phyloP scores from a whole-genome alignment of 30 jellyfish, hydroid and myxozoan species.

The Chironex yamaguchii region DNA sequence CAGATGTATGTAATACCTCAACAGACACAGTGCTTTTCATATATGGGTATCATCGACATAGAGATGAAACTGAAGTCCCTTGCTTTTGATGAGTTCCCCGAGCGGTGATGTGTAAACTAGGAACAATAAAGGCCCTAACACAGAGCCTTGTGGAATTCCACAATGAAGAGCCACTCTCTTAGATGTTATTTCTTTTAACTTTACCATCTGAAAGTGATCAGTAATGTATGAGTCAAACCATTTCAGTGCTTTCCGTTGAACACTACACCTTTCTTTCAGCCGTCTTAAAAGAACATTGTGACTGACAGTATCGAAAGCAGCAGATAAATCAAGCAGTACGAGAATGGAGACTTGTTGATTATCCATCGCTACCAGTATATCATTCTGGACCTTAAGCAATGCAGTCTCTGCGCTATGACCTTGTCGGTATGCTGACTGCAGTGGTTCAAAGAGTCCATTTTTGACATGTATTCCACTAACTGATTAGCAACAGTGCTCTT shows the following conservation, averaged over 20 bases:
- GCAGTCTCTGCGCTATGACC: conserved; percentile 73
- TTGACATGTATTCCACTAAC: conserved; percentile 59
- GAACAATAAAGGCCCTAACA: conserved; percentile 43
- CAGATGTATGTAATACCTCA: conserved; percentile 20
- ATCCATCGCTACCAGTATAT: conserved; percentile 62
- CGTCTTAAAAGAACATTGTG: conserved; percentile 51
- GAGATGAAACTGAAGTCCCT: conserved; percentile 58
- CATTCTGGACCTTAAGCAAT: conserved; percentile 49
- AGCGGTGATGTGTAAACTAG: conserved; percentile 39
- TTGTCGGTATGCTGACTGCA: conserved; percentile 64
- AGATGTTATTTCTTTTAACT: neutral
- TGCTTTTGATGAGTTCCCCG: conserved; percentile 54
- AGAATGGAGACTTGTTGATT: conserved; percentile 63
- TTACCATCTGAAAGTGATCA: conserved; percentile 11
- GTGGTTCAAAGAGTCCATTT: conserved; percentile 67
- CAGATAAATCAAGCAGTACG: conserved; percentile 59
- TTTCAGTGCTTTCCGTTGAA: conserved; percentile 43
- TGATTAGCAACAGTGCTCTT: conserved; percentile 66
- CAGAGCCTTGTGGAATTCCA: conserved; percentile 35
- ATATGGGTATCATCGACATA: conserved; percentile 63
- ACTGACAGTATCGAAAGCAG: conserved; percentile 72
- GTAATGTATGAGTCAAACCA: conserved; percentile 18
- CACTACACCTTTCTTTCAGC: conserved; percentile 49
- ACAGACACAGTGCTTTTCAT: conserved; percentile 7
- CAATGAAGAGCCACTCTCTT: neutral